phyloP scores from a whole-genome alignment of 2,888 invertebrate species.

The Heliconius hortense region DNA sequence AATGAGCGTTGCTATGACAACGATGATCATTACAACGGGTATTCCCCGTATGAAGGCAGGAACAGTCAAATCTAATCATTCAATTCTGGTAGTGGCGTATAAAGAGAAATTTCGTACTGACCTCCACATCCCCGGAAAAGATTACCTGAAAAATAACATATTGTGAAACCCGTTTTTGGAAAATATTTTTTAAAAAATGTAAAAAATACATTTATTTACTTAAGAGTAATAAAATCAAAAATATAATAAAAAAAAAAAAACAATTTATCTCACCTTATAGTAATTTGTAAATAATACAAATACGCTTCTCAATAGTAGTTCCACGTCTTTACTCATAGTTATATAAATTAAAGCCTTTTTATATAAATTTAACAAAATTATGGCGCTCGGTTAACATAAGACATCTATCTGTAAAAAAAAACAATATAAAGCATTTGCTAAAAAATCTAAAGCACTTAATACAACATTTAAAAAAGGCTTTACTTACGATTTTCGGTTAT shows the following conservation, averaged over 20 bases:
- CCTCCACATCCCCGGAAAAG: conserved; percentile 15
- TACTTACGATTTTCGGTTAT: conserved; percentile 16
- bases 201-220: neutral
- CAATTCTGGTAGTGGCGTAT: neutral
- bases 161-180: conserved; percentile 9
- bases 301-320: neutral
- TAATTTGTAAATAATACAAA: neutral
- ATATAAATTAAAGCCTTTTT: neutral
- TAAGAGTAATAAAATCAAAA: neutral
- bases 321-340: neutral
- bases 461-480: neutral
- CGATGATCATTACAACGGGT: neutral
- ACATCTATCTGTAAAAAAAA: conserved; percentile 2
- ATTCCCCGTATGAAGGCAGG: neutral
- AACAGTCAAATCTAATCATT: neutral
- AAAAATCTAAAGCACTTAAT: neutral
- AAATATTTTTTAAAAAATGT: neutral
- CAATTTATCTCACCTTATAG: neutral
- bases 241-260: neutral
- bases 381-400: neutral
- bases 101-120: conserved; percentile 1
- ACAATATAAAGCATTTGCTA: neutral
- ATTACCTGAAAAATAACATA: conserved; percentile 25
- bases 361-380: neutral
- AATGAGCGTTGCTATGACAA: conserved; percentile 15